phyloP scores from a whole-genome alignment of 2,797 vertebrate genomes.

The Peromyscus attwateri region DNA sequence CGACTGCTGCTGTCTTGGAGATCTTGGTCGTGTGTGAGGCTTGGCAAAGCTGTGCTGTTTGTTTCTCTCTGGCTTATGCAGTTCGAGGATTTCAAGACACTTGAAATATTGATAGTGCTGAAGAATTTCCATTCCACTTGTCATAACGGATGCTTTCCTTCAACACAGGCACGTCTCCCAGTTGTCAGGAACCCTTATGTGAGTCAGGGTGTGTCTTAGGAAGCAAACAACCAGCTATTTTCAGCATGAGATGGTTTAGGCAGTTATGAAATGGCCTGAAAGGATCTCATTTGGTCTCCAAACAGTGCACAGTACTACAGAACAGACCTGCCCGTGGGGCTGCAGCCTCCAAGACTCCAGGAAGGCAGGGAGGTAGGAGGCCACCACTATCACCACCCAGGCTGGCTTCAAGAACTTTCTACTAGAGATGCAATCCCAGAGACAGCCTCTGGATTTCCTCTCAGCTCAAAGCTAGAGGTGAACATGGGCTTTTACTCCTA shows the following conservation, averaged over 20 bases:
- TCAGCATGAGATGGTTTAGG: background rate
- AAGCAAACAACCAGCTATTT: background rate
- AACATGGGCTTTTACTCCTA: background rate
- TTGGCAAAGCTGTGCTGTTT: background rate
- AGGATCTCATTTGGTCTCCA: background rate
- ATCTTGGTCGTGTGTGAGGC: background rate
- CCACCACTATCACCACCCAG: no score
- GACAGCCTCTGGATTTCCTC: background rate
- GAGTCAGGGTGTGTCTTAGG: background rate
- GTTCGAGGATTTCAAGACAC: background rate
- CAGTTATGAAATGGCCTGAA: background rate
- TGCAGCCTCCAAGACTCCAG: background rate
- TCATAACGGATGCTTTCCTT: conserved; percentile 27
- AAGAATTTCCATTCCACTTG: background rate
- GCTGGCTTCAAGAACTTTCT: background rate
- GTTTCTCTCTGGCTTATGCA: conserved; percentile 25
- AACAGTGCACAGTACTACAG: background rate
- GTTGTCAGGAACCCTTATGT: background rate
- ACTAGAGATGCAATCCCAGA: background rate
- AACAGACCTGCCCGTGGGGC: background rate
- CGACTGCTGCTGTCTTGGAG: background rate
- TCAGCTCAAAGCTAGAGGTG: background rate
- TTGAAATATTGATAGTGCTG: background rate
- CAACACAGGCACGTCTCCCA: background rate
- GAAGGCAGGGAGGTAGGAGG: background rate